phyloP scores from a whole-genome alignment of 2,113 vertebrate species.

The Melanerpes aurifrons region DNA sequence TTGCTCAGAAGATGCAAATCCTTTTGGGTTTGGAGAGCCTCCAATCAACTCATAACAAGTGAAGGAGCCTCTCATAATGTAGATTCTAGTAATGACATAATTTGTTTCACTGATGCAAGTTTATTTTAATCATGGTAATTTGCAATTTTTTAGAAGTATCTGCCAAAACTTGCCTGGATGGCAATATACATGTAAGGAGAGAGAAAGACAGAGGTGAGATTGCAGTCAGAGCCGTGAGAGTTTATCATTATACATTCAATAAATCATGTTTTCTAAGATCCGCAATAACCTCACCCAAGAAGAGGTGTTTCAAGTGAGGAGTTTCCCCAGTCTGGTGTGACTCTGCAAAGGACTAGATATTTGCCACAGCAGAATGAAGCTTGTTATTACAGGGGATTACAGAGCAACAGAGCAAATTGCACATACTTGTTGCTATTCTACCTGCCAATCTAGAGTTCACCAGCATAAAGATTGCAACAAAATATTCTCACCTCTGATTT shows the following conservation, averaged over 20 bases:
- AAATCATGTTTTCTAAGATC: background rate
- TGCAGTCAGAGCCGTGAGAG: background rate
- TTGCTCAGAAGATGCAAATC: background rate
- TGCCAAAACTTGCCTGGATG: background rate
- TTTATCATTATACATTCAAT: background rate
- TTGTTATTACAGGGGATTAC: background rate
- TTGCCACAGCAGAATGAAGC: background rate
- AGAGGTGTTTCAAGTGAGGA: background rate
- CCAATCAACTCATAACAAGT: background rate
- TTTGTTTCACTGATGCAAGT: background rate
- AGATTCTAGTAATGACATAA: background rate
- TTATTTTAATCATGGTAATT: background rate
- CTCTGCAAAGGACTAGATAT: background rate
- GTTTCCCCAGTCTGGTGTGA: background rate
- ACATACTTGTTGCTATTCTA: background rate
- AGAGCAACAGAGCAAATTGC: background rate
- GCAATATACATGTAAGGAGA: background rate
- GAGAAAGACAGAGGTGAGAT: no score
- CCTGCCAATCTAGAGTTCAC: background rate
- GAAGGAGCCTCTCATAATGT: background rate
- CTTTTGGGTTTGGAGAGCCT: background rate
- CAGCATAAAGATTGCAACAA: background rate
- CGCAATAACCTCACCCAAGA: background rate
- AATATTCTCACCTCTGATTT: background rate
- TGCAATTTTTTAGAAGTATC: background rate